These are phyloP conservation scores for Drosophila nasuta DNA, from an alignment of 1,140 invertebrate species.

Conservation along the genomic window DNA sequence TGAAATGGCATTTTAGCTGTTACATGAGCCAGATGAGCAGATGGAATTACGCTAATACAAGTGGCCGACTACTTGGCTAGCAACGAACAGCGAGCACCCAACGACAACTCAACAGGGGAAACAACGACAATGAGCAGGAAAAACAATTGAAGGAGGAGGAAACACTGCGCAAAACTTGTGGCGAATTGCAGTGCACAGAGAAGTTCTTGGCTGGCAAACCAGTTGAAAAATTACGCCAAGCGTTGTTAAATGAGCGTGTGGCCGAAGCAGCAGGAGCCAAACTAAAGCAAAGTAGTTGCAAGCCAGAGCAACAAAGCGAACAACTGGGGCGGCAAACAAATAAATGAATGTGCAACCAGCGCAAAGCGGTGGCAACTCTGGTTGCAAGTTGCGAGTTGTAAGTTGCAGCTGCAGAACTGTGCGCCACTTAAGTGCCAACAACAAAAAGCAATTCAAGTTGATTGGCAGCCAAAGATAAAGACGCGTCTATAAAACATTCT, in stretches of 20 bases:
- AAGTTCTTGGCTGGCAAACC: slow-evolving; percentile 35
- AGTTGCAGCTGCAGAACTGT: slow-evolving; percentile 22
- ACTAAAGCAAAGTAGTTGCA: not conserved
- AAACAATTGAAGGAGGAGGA: slow-evolving; percentile 57
- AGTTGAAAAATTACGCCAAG: slow-evolving; percentile 70
- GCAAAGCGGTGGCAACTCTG: slow-evolving; percentile 15
- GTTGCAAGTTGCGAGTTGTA: not conserved
- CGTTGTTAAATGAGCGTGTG: slow-evolving; percentile 66
- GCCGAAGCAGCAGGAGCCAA: slow-evolving; percentile 31
- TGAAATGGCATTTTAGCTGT: slow-evolving; percentile 21
- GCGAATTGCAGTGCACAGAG: slow-evolving; percentile 2
- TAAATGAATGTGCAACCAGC: slow-evolving; percentile 15
- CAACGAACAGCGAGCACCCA: slow-evolving; percentile 1
- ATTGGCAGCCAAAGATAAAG: slow-evolving; percentile 60
- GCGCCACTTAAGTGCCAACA: slow-evolving; percentile 45
- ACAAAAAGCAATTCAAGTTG: slow-evolving; percentile 57
- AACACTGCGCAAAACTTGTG: slow-evolving; percentile 37
- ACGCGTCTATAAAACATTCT: slow-evolving; percentile 22
- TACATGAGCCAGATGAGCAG: slow-evolving; percentile 61
- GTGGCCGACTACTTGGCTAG: slow-evolving; percentile 16
- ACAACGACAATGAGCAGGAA: slow-evolving; percentile 10
- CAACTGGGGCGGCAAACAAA: slow-evolving; percentile 10
- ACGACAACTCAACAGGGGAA: not conserved
- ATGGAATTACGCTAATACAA: slow-evolving; percentile 70
- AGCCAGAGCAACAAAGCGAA: not conserved